These are phyloP conservation scores for Notechis scutatus DNA, from an alignment of 2,113 vertebrate genomes.

Conservation along the genomic window DNA sequence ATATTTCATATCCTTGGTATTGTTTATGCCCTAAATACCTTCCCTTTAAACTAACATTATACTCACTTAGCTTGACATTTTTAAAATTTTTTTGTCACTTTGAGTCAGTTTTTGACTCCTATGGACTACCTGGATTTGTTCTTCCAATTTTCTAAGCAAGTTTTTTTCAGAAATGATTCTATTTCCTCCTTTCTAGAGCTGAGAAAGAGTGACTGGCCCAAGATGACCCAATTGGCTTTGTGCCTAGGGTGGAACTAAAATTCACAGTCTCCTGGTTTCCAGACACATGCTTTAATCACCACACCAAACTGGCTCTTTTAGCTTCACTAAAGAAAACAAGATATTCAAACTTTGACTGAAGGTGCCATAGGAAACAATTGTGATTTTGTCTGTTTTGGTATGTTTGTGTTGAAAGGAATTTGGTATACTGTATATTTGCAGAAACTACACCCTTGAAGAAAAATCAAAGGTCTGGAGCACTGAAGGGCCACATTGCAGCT, in stretches of 20 bases:
- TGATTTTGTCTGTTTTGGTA: not conserved
- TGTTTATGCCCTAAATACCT: not conserved
- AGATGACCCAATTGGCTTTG: not conserved
- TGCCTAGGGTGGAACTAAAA: not conserved
- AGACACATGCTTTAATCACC: not conserved
- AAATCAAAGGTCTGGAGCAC: not conserved
- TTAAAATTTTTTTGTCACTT: not conserved
- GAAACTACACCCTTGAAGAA: not conserved
- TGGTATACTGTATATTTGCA: not conserved
- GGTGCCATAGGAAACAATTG: not conserved
- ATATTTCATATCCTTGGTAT: not conserved
- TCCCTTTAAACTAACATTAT: not conserved
- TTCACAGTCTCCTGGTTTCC: not conserved
- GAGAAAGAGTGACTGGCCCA: not conserved
- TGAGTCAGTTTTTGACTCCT: not conserved
- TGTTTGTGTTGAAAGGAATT: not conserved
- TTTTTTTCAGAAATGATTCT: not conserved
- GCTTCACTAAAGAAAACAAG: not conserved
- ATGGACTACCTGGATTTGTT: not conserved
- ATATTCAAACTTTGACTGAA: not conserved
- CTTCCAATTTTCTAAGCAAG: not conserved
- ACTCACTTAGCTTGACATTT: not conserved
- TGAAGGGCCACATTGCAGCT: not conserved
- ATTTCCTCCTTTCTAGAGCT: not conserved
- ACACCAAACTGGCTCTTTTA: not conserved